Evolutionary conservation across 2,888 invertebrate genomes (phyloP), one percentile per base, ranked within the genome.

Genomic region (Caenorhabditis imperialis): DNA sequence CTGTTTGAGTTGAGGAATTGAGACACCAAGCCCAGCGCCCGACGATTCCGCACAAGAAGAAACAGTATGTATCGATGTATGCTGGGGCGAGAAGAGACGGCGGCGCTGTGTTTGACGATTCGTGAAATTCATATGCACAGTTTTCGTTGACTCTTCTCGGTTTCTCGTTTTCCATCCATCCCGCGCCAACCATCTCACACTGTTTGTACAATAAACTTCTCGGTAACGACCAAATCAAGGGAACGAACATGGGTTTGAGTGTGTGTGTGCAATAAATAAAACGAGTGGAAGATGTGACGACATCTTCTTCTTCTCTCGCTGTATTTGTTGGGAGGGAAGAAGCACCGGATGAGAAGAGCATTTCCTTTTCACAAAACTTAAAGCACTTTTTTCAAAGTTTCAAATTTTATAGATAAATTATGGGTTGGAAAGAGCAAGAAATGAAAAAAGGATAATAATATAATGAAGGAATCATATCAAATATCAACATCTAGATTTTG

Each of bases 111-210:
- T 72, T 72, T 72, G 72, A 72, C 63, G 63, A 72, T 63, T 72
- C 72, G 72, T 65, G 72, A 72, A 65, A 63, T 72, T 65, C 72
- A 72, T 72, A 65, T 72, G 60, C 61, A 65, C 65, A 65, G 65
- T 65, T 57, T 65, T 65, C 65, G 65, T 65, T 65, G 55, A 65
- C 65, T 65, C 65, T 65, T 65, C 65, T 63, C 55, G 62, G 35
- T 63, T 40, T 57, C 50, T 50, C 38, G 25, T 57, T 33, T 30
- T 47, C 47, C 20, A 18, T 22, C 47, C n/a, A 18, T 37, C 37
- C 22, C 23, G 12, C 60, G 16, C 27, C 18, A 37, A 4, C 30
- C 62, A 16, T 33, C 45, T 50, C 45, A 14, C 22, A 30, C 35
- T 65, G 55, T 65, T 65, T 65, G 65, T 57, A 55, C 57, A 65